These are phyloP conservation scores for Orthonevra nobilis DNA, from an alignment of 2,888 invertebrate species.

Conservation along the genomic window DNA sequence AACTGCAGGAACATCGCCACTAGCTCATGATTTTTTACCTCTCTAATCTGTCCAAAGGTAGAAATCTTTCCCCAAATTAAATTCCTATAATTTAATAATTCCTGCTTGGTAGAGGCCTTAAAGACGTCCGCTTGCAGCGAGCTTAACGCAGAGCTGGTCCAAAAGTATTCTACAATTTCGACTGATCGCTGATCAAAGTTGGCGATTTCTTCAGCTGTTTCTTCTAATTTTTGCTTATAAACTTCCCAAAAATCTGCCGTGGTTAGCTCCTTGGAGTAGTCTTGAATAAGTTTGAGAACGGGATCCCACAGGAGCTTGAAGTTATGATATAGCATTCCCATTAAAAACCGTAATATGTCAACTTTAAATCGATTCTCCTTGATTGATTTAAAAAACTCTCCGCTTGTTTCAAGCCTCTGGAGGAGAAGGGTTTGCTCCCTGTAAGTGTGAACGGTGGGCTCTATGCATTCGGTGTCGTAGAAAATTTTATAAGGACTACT, in stretches of 20 bases:
- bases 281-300: slow-evolving; percentile 86
- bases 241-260: slow-evolving; percentile 87
- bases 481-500: slow-evolving; percentile 84
- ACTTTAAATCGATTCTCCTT: slow-evolving; percentile 83
- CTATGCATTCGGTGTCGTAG: slow-evolving; percentile 86
- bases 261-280: slow-evolving; percentile 85
- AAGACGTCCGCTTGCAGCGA: slow-evolving; percentile 44
- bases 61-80: slow-evolving; percentile 91
- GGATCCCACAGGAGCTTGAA: slow-evolving; percentile 95
- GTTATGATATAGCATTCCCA: slow-evolving; percentile 91
- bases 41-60: slow-evolving; percentile 87
- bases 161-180: slow-evolving; percentile 30
- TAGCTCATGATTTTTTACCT: slow-evolving; percentile 89
- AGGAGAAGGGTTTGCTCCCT: slow-evolving; percentile 88
- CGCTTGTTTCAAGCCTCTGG: slow-evolving; percentile 86
- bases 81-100: slow-evolving; percentile 85
- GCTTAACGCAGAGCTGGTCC: slow-evolving; percentile 69
- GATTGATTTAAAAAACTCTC: slow-evolving; percentile 81
- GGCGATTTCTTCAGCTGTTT: slow-evolving; percentile 82
- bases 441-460: slow-evolving; percentile 88
- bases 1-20: slow-evolving; percentile 90
- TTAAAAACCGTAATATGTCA: slow-evolving; percentile 88
- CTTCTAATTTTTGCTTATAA: slow-evolving; percentile 83
- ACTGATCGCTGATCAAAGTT: background rate
- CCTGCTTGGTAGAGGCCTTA: slow-evolving; percentile 71